Evolutionary conservation across 2,888 invertebrate species (phyloP).

Genomic region (Abrostola tripartita): DNA sequence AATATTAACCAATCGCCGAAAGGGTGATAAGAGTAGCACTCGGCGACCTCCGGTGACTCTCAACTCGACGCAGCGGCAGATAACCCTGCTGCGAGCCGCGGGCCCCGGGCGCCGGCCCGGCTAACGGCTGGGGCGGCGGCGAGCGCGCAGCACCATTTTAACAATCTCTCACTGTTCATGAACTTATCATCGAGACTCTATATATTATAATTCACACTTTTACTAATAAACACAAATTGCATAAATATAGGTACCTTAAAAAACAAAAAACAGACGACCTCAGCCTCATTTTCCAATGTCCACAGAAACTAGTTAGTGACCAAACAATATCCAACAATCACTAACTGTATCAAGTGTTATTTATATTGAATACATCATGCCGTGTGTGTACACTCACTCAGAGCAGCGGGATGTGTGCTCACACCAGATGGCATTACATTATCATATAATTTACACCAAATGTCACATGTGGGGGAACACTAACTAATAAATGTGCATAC

Average conservation of each 20-base stretch:
- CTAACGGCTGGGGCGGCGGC: no score
- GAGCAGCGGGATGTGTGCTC: neutral
- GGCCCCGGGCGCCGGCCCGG: no score
- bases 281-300: constrained; percentile 14
- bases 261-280: constrained; percentile 10
- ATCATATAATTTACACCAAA: constrained; percentile 5
- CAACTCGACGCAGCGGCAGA: no score
- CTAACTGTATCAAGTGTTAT: constrained; percentile 5
- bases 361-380: no score
- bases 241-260: constrained; percentile 11
- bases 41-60: no score
- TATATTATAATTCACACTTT: neutral
- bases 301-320: constrained; percentile 6
- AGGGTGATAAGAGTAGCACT: no score
- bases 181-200: no score
- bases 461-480: constrained; percentile 8
- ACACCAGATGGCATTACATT: neutral
- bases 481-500: constrained; percentile 3
- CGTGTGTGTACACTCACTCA: no score
- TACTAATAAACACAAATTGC: constrained; percentile 5
- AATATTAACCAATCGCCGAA: no score
- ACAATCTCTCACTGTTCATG: no score
- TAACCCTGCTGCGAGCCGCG: no score
- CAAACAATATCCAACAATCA: neutral
- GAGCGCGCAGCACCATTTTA: no score